Percentiles rank a stretch among this genome's conserved stretches.
These are phyloP conservation scores for Leucophenga montana DNA, from an alignment of 2,888 invertebrate species.

Conservation along the genomic window DNA sequence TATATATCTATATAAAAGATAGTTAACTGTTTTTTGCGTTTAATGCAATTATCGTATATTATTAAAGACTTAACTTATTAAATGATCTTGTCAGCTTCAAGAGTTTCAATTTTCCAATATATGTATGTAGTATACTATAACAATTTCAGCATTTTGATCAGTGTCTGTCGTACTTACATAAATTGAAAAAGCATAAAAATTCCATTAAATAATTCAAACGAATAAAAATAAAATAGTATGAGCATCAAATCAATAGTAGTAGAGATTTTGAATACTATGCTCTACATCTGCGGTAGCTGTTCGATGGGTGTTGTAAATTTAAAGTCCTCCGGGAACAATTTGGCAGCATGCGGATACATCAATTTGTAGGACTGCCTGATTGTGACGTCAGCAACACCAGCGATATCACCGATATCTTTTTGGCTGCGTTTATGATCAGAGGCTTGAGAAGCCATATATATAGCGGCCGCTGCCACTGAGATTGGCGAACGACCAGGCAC, in stretches of 20 bases:
- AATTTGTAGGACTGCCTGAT: constrained; percentile 97
- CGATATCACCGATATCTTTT: constrained; percentile 98
- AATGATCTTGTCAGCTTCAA: constrained; percentile 42
- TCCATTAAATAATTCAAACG: too few species aligned
- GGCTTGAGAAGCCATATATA: constrained; percentile 99
- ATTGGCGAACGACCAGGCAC: constrained; percentile 98
- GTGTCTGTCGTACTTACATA: too few species aligned
- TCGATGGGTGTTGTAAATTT: constrained; percentile 96
- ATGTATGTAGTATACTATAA: too few species aligned
- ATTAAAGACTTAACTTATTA: too few species aligned
- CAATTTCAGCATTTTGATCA: too few species aligned
- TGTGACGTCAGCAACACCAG: constrained; percentile 98
- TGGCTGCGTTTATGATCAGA: constrained; percentile 96
- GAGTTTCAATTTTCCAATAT: constrained; percentile 20
- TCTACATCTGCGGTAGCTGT: constrained; percentile 88
- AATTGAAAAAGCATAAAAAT: too few species aligned
- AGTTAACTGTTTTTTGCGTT: constrained; percentile 37
- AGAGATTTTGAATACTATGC: constrained; percentile 16
- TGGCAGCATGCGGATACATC: constrained; percentile 94
- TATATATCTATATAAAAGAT: constrained; percentile 40
- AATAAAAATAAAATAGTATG: too few species aligned
- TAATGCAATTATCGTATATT: too few species aligned
- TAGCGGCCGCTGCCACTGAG: constrained; percentile 98
- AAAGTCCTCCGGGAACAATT: constrained; percentile 96
- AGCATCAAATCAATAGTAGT: neutral